phyloP scores from a whole-genome alignment of 2,797 vertebrate genomes.

The Macropus fuliginosus region DNA sequence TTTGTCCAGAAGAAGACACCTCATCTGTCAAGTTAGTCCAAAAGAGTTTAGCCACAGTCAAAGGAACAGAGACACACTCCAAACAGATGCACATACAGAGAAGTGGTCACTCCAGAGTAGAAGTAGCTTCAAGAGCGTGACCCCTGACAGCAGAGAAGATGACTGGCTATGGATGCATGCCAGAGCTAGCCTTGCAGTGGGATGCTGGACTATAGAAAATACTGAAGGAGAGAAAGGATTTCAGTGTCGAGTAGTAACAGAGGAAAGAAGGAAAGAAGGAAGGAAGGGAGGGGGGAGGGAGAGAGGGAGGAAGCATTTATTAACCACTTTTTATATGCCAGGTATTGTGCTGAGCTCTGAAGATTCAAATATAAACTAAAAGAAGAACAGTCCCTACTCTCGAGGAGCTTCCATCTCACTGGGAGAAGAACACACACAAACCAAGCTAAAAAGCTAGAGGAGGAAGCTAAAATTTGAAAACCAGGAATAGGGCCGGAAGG shows the following conservation, averaged over 20 bases:
- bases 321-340: background rate
- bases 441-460: background rate
- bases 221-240: background rate
- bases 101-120: background rate
- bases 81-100: background rate
- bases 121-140: background rate
- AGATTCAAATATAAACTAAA: background rate
- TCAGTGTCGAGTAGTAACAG: background rate
- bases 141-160: background rate
- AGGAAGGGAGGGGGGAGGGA: background rate
- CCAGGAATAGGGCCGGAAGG: background rate
- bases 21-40: background rate
- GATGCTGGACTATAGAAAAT: background rate
- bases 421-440: background rate
- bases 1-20: background rate
- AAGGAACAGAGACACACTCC: background rate
- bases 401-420: background rate
- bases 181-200: background rate
- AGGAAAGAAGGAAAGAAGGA: background rate
- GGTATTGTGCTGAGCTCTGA: background rate
- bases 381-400: background rate
- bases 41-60: background rate
- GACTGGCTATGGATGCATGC: background rate
- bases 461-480: background rate
- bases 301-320: background rate